Conservation (phyloP, 2,888 invertebrate species). For the Drosophila fulvimacula region DNA sequence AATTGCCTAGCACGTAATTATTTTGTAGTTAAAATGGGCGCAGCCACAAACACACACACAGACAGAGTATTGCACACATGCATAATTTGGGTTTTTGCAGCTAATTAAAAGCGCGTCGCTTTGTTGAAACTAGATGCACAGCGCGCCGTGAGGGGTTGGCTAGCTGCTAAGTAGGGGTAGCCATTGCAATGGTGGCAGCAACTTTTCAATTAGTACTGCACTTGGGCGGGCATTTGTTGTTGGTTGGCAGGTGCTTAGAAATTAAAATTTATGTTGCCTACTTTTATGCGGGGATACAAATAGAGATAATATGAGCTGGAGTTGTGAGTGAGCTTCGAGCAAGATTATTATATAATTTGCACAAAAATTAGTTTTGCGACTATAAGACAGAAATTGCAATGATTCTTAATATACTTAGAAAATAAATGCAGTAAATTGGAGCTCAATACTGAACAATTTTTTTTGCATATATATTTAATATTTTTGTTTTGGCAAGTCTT, state of each 20-base stretch:
- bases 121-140: constrained; percentile 55
- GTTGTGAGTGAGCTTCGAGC: too few species aligned
- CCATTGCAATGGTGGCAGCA: constrained; percentile 18
- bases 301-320: not conserved
- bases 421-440: too few species aligned
- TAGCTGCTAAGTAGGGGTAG: not conserved
- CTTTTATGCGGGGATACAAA: constrained; percentile 23
- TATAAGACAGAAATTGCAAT: too few species aligned
- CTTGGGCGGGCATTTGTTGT: constrained; percentile 15
- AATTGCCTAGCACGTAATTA: constrained; percentile 77
- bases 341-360: not conserved
- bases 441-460: too few species aligned
- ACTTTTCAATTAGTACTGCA: constrained; percentile 61
- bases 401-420: too few species aligned
- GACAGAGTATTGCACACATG: constrained; percentile 42
- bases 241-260: not conserved
- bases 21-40: constrained; percentile 77
- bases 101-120: constrained; percentile 76
- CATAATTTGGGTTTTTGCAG: constrained; percentile 75
- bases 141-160: not conserved
- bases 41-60: constrained; percentile 34
- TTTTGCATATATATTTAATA: too few species aligned
- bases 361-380: not conserved
- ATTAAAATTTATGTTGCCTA: constrained; percentile 19
- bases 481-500: too few species aligned